Percentiles rank a stretch among this genome's conserved stretches.
phyloP scores from a whole-genome alignment of 2,797 vertebrate species.

The Picus viridis region DNA sequence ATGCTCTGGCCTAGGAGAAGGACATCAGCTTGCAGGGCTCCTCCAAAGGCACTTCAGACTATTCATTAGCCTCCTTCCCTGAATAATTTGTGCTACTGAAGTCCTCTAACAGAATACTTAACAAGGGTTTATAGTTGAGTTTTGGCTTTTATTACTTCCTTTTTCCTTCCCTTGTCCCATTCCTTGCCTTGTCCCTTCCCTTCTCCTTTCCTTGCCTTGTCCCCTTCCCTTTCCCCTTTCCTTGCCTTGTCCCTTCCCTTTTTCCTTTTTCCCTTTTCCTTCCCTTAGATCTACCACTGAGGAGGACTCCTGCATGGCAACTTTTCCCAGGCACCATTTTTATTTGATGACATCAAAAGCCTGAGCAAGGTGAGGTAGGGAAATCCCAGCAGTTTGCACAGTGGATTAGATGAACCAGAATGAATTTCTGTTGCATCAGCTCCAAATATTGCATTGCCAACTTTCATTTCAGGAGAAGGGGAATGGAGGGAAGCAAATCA shows the following conservation, averaged over 20 bases:
- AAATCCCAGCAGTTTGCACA: not conserved
- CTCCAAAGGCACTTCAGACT: not conserved
- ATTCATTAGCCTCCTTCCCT: not conserved
- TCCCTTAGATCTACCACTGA: not conserved
- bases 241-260: too few relatives aligned
- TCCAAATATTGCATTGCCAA: not conserved
- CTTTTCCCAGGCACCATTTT: not conserved
- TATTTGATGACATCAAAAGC: not conserved
- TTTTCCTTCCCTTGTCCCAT: too few relatives aligned
- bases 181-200: too few relatives aligned
- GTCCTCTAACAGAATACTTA: not conserved
- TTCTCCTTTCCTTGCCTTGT: too few relatives aligned
- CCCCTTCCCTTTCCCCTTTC: too few relatives aligned
- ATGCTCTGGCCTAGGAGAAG: not conserved
- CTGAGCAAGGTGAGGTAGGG: not conserved
- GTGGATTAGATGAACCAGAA: not conserved
- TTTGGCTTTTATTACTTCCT: too few relatives aligned
- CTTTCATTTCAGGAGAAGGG: not conserved
- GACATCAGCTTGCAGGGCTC: not conserved
- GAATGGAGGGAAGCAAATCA: slow-evolving; percentile 5
- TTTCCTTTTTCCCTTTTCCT: too few relatives aligned
- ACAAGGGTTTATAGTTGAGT: too few relatives aligned
- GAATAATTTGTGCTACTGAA: not conserved
- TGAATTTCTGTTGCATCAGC: not conserved
- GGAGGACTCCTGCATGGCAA: not conserved